Percentiles rank a stretch among this genome's conserved stretches.
Conservation (phyloP, 2,797 vertebrate species). For the Chaenodraco wilsoni region DNA sequence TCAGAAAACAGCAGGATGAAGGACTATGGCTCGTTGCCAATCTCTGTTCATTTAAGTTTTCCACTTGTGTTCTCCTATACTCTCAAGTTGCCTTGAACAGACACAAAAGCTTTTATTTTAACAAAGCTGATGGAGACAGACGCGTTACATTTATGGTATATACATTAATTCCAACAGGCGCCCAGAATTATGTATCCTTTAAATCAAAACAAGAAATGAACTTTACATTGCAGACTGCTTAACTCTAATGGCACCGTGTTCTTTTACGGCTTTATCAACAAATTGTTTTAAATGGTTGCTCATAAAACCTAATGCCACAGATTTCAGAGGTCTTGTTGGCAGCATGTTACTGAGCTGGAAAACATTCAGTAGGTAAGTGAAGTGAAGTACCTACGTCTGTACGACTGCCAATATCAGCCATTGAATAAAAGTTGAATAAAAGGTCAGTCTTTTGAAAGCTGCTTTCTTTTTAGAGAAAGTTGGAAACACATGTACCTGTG, state of each 20-base stretch:
- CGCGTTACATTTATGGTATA: not conserved
- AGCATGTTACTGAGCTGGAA: slow-evolving; percentile 11
- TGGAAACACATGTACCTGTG: slow-evolving; percentile 18
- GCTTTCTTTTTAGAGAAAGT: slow-evolving; percentile 18
- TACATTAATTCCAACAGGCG: slow-evolving; percentile 16
- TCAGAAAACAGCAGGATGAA: slow-evolving; percentile 39
- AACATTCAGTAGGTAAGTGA: slow-evolving; percentile 12
- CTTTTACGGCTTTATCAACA: slow-evolving; percentile 24
- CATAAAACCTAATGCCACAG: slow-evolving; percentile 30
- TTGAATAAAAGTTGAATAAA: slow-evolving; percentile 29
- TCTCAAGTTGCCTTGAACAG: slow-evolving; percentile 40
- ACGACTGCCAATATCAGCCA: not conserved
- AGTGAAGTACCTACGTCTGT: slow-evolving; percentile 7
- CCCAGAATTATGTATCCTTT: not conserved
- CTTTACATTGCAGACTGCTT: no score
- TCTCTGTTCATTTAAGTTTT: slow-evolving; percentile 37
- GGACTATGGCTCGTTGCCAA: slow-evolving; percentile 28
- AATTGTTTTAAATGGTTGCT: slow-evolving; percentile 31
- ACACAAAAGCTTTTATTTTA: slow-evolving; percentile 34
- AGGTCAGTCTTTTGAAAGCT: slow-evolving; percentile 30
- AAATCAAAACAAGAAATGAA: no score
- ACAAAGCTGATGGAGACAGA: slow-evolving; percentile 31
- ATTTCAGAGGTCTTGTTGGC: slow-evolving; percentile 39
- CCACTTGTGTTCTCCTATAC: slow-evolving; percentile 50
- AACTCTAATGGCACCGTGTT: slow-evolving; percentile 9